Evolutionary conservation across 1,140 invertebrate genomes (phyloP), one percentile per base, ranked within the genome.

Genomic region (Polypedilum pembai): DNA sequence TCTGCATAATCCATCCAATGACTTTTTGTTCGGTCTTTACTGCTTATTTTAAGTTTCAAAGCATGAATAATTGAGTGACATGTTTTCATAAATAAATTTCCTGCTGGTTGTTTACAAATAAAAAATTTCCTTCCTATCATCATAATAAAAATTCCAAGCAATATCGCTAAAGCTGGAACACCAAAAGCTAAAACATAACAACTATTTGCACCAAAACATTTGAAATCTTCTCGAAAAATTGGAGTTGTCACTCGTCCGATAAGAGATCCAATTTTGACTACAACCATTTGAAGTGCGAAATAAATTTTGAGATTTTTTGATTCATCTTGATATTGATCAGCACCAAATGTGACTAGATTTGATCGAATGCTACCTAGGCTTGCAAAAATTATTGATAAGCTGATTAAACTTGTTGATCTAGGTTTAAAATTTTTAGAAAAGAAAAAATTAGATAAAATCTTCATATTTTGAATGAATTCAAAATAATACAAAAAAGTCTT

Each of bases 1-100:
- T 85, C 83, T n/a, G 91, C 89, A 79, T 88, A 85, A 77, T 94
- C 89, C 21, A 93, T 78, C 90, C 90, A 92, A 78, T 92, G 90
- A 40, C 33, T 40, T 73, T 73, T 73, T 10, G 10, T 88, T 15
- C 82, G 77, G 41, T 88, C 83, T 74, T 18, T 8, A 7, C 40
- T 40, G 0, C 1, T n/a, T 7, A 8, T 73, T 17, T 65, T 65
- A 15, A 18, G 7, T 73, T 75, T 56, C 41, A 72, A 7, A 72
- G 18, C n/a, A 76, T 76, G 63, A 75, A 75, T 76, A 63, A 87
- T 83, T 76, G 84, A 85, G 73, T 79, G 80, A 41, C 83, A 76
- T 17, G 88, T 84, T 78, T 84, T 81, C 8, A 84, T 78, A 33
- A 88, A 80, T 72, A 89, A 79, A 80, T 87, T 89, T 73, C 86